Conservation (phyloP, 2,113 vertebrate species). For the Leucopsar rothschildi region DNA sequence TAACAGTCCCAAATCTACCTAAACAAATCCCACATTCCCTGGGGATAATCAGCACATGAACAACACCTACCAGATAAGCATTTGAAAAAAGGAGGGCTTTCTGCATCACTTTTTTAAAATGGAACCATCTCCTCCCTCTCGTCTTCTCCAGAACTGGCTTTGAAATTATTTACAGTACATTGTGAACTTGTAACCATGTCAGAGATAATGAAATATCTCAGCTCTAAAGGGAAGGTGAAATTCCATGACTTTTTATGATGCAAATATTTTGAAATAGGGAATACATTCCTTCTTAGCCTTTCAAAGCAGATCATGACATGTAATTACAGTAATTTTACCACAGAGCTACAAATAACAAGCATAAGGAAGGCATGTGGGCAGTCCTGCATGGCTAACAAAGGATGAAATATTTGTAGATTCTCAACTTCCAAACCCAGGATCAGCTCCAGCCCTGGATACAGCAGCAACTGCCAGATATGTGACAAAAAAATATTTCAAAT, state of each 20-base stretch:
- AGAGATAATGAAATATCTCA: neutral
- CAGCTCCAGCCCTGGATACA: neutral
- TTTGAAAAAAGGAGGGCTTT: neutral
- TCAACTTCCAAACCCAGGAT: neutral
- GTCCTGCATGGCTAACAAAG: neutral
- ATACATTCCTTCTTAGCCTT: neutral
- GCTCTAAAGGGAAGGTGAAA: neutral
- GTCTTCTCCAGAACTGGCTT: neutral
- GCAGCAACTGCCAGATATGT: neutral
- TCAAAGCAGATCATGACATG: neutral
- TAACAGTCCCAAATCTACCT: neutral
- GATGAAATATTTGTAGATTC: neutral
- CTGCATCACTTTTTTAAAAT: neutral
- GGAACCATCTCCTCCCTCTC: neutral
- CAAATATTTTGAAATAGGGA: slow-evolving; percentile 37
- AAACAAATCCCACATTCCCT: neutral
- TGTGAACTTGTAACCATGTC: neutral
- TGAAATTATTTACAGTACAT: neutral
- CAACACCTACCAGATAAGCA: neutral
- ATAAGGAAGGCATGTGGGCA: neutral
- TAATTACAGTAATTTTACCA: slow-evolving; percentile 25
- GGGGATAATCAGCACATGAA: neutral
- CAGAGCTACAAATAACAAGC: neutral
- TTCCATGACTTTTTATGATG: neutral
- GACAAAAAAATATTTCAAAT: neutral